These are phyloP conservation scores for Pemphredon lugubris DNA, from an alignment of 2,888 invertebrate species.

Conservation along the genomic window DNA sequence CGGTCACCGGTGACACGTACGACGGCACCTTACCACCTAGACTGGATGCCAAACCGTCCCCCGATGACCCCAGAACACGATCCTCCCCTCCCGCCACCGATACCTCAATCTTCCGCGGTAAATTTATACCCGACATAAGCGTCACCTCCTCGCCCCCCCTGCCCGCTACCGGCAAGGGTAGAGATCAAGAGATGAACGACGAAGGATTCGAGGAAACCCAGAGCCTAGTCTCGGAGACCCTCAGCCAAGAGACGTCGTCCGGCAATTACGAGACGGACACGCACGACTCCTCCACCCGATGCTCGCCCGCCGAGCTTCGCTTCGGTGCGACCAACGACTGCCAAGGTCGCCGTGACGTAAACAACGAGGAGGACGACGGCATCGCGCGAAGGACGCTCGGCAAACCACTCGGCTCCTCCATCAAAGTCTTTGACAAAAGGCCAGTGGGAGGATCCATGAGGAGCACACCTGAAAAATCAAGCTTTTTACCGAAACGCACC, in stretches of 20 bases:
- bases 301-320: slow-evolving; percentile 75
- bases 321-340: slow-evolving; percentile 19
- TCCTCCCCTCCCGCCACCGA: background rate
- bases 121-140: slow-evolving; percentile 81
- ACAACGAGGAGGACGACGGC: background rate
- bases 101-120: slow-evolving; percentile 61
- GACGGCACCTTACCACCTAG: no score
- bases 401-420: slow-evolving; percentile 3
- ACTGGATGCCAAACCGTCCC: background rate
- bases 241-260: slow-evolving; percentile 92
- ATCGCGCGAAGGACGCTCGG: background rate
- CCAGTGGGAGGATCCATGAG: slow-evolving; percentile 55
- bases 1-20: no score
- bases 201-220: slow-evolving; percentile 96
- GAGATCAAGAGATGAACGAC: slow-evolving; percentile 90
- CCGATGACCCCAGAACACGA: background rate
- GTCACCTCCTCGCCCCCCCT: slow-evolving; percentile 78
- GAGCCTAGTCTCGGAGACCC: slow-evolving; percentile 92
- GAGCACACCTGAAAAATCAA: slow-evolving; percentile 64
- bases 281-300: slow-evolving; percentile 81
- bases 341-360: background rate
- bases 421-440: slow-evolving; percentile 35
- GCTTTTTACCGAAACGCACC: slow-evolving; percentile 76
- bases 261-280: slow-evolving; percentile 86
- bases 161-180: slow-evolving; percentile 74